Percentiles rank a stretch among this genome's conserved stretches.
Evolutionary conservation across 2,888 invertebrate species (phyloP).

Genomic region (Cryptocheilus praepositus): DNA sequence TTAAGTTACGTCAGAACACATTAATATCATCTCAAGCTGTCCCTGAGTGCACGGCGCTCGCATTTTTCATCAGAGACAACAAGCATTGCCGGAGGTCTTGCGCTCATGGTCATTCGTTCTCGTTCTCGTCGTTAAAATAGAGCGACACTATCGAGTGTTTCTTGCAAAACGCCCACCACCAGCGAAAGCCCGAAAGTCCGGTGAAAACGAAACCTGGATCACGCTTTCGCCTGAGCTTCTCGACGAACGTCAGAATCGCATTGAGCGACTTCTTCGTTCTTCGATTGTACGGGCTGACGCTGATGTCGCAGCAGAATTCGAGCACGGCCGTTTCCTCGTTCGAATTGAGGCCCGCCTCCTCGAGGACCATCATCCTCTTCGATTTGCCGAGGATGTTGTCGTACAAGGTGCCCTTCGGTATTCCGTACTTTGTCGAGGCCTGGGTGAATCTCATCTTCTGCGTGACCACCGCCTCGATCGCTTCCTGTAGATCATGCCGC

Average conservation of each 20-base stretch:
- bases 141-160: slow-evolving; percentile 85
- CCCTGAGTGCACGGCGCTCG: too few species aligned
- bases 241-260: slow-evolving; percentile 81
- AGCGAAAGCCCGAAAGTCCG: slow-evolving; percentile 84
- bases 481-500: slow-evolving; percentile 84
- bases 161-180: slow-evolving; percentile 91
- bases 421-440: slow-evolving; percentile 83
- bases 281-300: slow-evolving; percentile 82
- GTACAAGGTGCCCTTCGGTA: slow-evolving; percentile 86
- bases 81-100: slow-evolving; percentile 12
- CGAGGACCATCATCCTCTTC: slow-evolving; percentile 85
- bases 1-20: too few species aligned
- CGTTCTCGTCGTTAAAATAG: slow-evolving; percentile 75
- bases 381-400: slow-evolving; percentile 87
- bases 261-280: slow-evolving; percentile 82
- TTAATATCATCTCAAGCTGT: too few species aligned
- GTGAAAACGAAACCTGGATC: slow-evolving; percentile 82
- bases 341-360: slow-evolving; percentile 80
- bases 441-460: slow-evolving; percentile 88
- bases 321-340: slow-evolving; percentile 81
- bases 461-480: slow-evolving; percentile 84
- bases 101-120: slow-evolving; percentile 63
- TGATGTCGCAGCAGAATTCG: slow-evolving; percentile 85
- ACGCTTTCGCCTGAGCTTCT: slow-evolving; percentile 78
- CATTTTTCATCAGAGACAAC: background rate